Base-by-base conservation (phyloP, 2,113 vertebrate genomes). In the Grus americana region DNA sequence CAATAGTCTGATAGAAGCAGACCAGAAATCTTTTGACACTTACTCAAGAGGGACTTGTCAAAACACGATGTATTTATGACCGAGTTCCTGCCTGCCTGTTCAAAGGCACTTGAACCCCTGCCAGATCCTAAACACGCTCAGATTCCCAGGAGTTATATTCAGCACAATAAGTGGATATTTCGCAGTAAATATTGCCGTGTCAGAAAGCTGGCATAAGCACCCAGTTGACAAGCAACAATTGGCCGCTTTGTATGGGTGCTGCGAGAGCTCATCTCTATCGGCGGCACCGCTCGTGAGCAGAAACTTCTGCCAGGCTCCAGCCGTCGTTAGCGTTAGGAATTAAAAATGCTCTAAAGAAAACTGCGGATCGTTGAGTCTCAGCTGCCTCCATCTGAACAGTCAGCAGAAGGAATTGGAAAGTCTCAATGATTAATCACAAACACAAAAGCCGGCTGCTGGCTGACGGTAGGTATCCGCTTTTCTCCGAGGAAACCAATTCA, bases 31-130 rank as follows among this genome's bases (percentile, higher is more conserved):
- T 91, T 94, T 44, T 88, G 96, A 96, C 92, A 52, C 58, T 50
- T 65, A 79, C 73, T 95, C 96, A 85, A 93, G 94, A 91, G 97
- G 95, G 96, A 97, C 90, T 85, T 97, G 97, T 97, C 98, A 95
- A 95, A 97, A 95, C 96, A 89, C 86, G 65, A 95, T 95, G 93
- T 94, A 88, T 98, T 97, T 96, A 85, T 96, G 96, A 94, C 92
- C 68, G 36, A 92, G 85, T 95, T 97, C 95, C 93, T 90, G 92
- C 79, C 93, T 86, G 86, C 79, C 88, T 95, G 88, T 95, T 96
- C 91, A 94, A 89, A 97, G 94, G 88, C 94, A n/a, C 93, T 96
- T 97, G 97, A 96, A 85, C 72, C 58, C 86, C 90, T 89, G 97
- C 97, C 98, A 98, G 94, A 67, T 88, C 80, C 88, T 65, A 68